phyloP scores from a whole-genome alignment of 2,797 vertebrate species.

The Scyliorhinus canicula region DNA sequence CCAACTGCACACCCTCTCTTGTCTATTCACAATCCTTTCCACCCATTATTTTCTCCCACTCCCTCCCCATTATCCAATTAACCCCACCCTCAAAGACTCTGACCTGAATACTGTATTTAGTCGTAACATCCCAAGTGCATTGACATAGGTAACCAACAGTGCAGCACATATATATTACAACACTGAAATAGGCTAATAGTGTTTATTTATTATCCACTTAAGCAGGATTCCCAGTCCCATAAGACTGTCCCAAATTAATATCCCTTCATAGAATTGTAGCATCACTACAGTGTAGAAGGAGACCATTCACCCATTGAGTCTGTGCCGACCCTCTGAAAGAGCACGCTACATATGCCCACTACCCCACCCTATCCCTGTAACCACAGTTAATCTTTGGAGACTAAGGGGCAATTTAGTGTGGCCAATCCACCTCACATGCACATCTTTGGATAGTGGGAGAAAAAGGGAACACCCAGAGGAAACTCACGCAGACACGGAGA shows the following conservation, averaged over 20 bases:
- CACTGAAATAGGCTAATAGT: neutral
- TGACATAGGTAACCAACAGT: neutral
- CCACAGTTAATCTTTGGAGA: too few relatives aligned
- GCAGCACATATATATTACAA: neutral
- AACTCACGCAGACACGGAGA: too few relatives aligned
- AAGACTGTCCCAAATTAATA: neutral
- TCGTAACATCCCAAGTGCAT: neutral
- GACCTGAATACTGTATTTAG: neutral
- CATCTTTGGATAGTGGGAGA: too few relatives aligned
- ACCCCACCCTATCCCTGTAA: too few relatives aligned
- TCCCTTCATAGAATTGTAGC: too few relatives aligned
- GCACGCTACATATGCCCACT: too few relatives aligned
- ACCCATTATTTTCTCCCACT: neutral
- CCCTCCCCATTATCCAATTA: neutral
- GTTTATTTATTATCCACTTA: neutral
- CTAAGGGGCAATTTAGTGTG: too few relatives aligned
- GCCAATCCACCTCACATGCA: too few relatives aligned
- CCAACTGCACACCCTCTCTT: neutral
- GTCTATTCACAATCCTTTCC: neutral
- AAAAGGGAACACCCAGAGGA: too few relatives aligned
- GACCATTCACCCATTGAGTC: too few relatives aligned
- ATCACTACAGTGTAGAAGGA: too few relatives aligned
- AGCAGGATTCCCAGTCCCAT: neutral
- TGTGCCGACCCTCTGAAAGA: too few relatives aligned
- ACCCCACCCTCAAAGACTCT: neutral